phyloP scores from a whole-genome alignment of 2,113 vertebrate genomes.

The Callipepla squamata region DNA sequence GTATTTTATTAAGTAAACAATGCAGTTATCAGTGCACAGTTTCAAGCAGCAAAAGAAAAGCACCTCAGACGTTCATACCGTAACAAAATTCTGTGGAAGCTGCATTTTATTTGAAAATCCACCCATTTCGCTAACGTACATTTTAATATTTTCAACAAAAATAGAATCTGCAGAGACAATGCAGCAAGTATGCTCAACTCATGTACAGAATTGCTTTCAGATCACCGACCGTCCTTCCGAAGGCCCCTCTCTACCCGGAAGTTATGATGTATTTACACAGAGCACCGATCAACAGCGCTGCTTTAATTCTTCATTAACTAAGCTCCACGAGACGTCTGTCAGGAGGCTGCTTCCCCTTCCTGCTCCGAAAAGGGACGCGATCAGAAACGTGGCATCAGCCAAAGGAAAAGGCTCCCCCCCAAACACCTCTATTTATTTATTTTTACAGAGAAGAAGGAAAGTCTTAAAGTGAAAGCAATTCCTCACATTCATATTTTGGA shows the following conservation, averaged over 20 bases:
- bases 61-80: constrained; percentile 76
- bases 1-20: constrained; percentile 77
- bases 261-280: constrained; percentile 89
- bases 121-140: constrained; percentile 95
- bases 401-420: constrained; percentile 65
- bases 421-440: constrained; percentile 35
- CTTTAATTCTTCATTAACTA: constrained; percentile 74
- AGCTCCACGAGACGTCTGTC: constrained; percentile 82
- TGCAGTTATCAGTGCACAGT: constrained; percentile 63
- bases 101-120: constrained; percentile 99
- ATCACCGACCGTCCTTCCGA: constrained; percentile 87
- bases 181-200: constrained; percentile 93
- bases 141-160: constrained; percentile 98
- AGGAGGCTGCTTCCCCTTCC: constrained; percentile 80
- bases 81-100: constrained; percentile 92
- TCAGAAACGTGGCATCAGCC: constrained; percentile 71
- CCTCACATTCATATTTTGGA: constrained; percentile 97
- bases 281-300: constrained; percentile 97
- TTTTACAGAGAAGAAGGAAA: constrained; percentile 82
- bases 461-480: constrained; percentile 96
- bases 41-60: constrained; percentile 69
- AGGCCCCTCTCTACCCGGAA: constrained; percentile 78
- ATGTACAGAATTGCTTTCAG: constrained; percentile 95
- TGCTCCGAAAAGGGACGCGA: constrained; percentile 70
- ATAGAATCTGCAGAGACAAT: constrained; percentile 96